Evolutionary conservation across 2,113 vertebrate genomes (phyloP).

Genomic region (Gopherus flavomarginatus): DNA sequence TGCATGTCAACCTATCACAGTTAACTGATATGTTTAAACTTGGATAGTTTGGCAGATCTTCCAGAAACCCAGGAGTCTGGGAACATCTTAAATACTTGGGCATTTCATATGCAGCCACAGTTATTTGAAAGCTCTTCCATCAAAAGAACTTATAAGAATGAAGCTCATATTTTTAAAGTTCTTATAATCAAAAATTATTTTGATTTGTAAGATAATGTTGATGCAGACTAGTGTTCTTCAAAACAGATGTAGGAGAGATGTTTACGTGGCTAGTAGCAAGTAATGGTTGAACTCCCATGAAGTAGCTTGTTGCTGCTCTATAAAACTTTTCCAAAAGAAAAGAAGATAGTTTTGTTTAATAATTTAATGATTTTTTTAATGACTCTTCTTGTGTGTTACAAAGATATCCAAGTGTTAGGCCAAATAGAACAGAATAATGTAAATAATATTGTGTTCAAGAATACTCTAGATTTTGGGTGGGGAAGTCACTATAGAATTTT

Average conservation of each 20-base stretch:
- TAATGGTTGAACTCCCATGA: neutral
- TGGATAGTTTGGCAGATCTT: neutral
- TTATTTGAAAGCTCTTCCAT: neutral
- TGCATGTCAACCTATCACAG: neutral
- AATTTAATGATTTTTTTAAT: neutral
- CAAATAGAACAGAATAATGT: neutral
- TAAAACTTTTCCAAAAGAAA: neutral
- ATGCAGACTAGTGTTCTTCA: neutral
- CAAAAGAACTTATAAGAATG: neutral
- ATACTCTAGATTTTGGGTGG: neutral
- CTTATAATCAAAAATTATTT: neutral
- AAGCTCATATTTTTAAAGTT: neutral
- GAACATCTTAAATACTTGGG: neutral
- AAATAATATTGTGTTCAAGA: neutral
- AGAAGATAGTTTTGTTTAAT: neutral
- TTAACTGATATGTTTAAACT: neutral
- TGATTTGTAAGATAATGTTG: neutral
- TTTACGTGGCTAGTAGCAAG: neutral
- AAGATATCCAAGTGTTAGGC: neutral
- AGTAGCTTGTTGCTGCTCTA: neutral
- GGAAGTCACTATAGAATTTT: neutral
- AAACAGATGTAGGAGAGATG: neutral
- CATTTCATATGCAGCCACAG: neutral
- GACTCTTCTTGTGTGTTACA: neutral
- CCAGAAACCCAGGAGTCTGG: neutral